Evolutionary conservation across 2,888 invertebrate genomes (phyloP).

Genomic region (Trissolcus japonicus): DNA sequence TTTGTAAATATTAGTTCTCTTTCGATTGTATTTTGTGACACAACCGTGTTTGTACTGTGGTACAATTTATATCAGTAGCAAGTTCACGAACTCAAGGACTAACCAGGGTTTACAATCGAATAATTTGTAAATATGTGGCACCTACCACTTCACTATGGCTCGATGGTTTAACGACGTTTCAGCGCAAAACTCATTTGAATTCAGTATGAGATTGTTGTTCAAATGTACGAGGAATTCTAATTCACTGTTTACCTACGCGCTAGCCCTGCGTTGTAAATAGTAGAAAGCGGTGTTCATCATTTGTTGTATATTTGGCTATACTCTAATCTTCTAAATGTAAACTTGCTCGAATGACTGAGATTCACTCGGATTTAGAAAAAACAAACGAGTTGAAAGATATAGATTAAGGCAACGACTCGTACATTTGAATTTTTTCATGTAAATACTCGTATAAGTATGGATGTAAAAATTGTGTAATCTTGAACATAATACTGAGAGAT

Average conservation of each 20-base stretch:
- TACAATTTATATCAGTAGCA: constrained; percentile 55
- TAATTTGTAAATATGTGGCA: constrained; percentile 65
- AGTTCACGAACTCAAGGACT: constrained; percentile 71
- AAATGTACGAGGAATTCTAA: constrained; percentile 45
- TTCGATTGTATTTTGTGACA: constrained; percentile 39
- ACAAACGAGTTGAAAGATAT: constrained; percentile 17
- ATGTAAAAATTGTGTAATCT: constrained; percentile 59
- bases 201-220: constrained; percentile 36
- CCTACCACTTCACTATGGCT: constrained; percentile 22
- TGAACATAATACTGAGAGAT: constrained; percentile 43
- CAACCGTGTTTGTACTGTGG: constrained; percentile 31
- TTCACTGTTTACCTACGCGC: constrained; percentile 22
- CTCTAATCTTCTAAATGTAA: constrained; percentile 41
- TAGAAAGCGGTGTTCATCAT: constrained; percentile 25
- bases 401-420: constrained; percentile 37
- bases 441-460: constrained; percentile 59
- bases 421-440: constrained; percentile 47
- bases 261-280: constrained; percentile 41
- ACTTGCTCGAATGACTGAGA: constrained; percentile 26
- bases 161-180: constrained; percentile 41
- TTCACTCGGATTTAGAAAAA: constrained; percentile 5
- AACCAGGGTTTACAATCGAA: constrained; percentile 75
- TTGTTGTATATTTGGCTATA: constrained; percentile 36
- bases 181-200: constrained; percentile 25
- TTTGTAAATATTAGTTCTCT: constrained; percentile 45